These are phyloP conservation scores for Nomada fabriciana DNA, from an alignment of 2,888 invertebrate species.

Conservation along the genomic window DNA sequence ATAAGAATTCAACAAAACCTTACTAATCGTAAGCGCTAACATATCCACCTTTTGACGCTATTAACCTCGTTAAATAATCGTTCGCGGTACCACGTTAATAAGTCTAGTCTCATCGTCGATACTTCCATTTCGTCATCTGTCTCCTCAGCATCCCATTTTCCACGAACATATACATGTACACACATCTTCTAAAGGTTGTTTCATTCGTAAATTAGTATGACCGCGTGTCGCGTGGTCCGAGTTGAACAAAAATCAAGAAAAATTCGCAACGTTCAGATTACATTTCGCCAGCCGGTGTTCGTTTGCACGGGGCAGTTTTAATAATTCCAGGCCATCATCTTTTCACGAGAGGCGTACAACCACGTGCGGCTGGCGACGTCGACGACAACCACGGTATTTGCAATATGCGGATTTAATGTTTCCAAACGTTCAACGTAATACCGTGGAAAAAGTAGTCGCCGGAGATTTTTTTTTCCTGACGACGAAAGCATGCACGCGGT, in stretches of 20 bases:
- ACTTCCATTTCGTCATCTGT: background rate
- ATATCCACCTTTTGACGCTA: too few species aligned
- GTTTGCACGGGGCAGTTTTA: conserved; percentile 36
- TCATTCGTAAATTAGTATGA: conserved; percentile 27
- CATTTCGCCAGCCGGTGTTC: conserved; percentile 11
- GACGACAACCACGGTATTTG: conserved; percentile 33
- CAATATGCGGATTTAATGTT: conserved; percentile 53
- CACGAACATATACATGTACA: too few species aligned
- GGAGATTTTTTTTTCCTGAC: background rate
- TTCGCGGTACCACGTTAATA: too few species aligned
- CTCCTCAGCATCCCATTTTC: too few species aligned
- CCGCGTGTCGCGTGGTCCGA: background rate
- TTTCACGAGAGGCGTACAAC: background rate
- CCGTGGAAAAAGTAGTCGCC: background rate
- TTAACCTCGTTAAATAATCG: too few species aligned
- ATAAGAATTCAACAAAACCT: too few species aligned
- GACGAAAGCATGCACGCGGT: background rate
- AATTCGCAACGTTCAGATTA: conserved; percentile 6
- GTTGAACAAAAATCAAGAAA: conserved; percentile 45
- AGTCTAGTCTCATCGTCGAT: background rate
- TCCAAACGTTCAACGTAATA: conserved; percentile 40
- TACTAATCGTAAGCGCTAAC: too few species aligned
- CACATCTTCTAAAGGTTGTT: background rate
- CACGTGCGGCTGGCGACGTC: background rate
- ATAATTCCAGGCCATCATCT: conserved; percentile 29